These are phyloP conservation scores for Triops longicaudatus DNA, from an alignment of 1,140 invertebrate genomes.

Conservation along the genomic window DNA sequence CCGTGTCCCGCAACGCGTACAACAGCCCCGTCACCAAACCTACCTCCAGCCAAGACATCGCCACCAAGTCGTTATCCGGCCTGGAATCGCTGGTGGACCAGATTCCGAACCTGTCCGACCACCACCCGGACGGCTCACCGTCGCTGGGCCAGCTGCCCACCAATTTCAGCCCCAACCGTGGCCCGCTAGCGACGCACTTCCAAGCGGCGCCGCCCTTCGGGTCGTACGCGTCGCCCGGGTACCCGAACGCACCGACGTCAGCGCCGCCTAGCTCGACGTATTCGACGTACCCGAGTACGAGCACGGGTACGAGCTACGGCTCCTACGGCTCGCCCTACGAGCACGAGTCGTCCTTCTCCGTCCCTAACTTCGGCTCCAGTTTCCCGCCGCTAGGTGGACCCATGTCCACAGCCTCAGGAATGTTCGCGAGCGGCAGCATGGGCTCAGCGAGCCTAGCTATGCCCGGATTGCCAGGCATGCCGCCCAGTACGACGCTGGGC, in stretches of 20 bases:
- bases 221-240: slow-evolving; percentile 18
- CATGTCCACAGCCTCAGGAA: neutral
- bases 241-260: neutral
- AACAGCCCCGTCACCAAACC: neutral
- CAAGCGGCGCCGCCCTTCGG: slow-evolving; percentile 28
- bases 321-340: slow-evolving; percentile 33
- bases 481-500: slow-evolving; percentile 24
- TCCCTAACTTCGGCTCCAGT: slow-evolving; percentile 34
- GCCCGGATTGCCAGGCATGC: neutral
- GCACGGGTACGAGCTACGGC: slow-evolving; percentile 30
- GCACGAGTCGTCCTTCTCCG: slow-evolving; percentile 33
- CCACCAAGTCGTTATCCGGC: slow-evolving; percentile 77
- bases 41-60: slow-evolving; percentile 55
- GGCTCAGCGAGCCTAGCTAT: slow-evolving; percentile 29
- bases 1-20: slow-evolving; percentile 24
- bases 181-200: slow-evolving; percentile 22
- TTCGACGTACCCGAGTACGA: slow-evolving; percentile 30
- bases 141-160: slow-evolving; percentile 30
- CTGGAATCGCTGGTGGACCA: slow-evolving; percentile 82
- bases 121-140: slow-evolving; percentile 30
- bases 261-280: slow-evolving; percentile 18
- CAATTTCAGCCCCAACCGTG: slow-evolving; percentile 16
- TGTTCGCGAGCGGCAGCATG: neutral
- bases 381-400: slow-evolving; percentile 31
- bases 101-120: slow-evolving; percentile 67